Evolutionary conservation across 2,113 vertebrate species (phyloP), one percentile per base, ranked within the genome.

Genomic region (Epinephelus cyanopodus): DNA sequence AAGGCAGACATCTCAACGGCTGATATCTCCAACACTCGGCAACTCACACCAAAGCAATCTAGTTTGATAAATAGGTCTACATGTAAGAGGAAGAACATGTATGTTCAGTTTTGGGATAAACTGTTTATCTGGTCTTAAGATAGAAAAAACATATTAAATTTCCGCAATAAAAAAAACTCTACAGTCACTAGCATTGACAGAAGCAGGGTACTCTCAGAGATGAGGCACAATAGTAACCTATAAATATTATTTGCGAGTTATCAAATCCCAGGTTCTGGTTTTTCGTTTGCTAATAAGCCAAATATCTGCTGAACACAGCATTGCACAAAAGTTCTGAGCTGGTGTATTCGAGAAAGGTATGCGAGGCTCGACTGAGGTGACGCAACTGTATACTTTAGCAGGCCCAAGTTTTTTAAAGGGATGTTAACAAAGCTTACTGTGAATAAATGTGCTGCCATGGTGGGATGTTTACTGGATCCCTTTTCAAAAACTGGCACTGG

Each of bases 391-490:
- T 62, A 64, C 67, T 71, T 57, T 8, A 42, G 63, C 37, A 72
- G 11, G 15, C 57, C 68, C 0, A 65, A 65, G 48, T 54, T 45
- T 79, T 74, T 48, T 7, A 72, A 56, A 64, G 19, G 21, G 60
- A 11, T 29, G 57, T 8, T 61, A 48, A 56, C 58, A 70, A 25
- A 25, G 21, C 4, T 27, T 68, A 4, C 62, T 9, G 50, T 83
- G 70, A 91, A 90, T 79, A 60, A 77, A 63, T 29, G 57, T 75
- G 76, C 79, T 91, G 81, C 88, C 45, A 25, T 29, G 42, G 12
- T 53, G 9, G 33, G 54, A 61, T n/a, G 3, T 58, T 63, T 64
- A 60, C 60, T 45, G 17, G 23, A 27, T 13, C 19, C 6, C 5
- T 29, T 25, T 23, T 8, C 0, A 14, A 15, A 39, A 73, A n/a